Evolutionary conservation across 2,113 vertebrate genomes (phyloP), one percentile per base, ranked within the genome.

Genomic region (Anser brachyrhynchus): DNA sequence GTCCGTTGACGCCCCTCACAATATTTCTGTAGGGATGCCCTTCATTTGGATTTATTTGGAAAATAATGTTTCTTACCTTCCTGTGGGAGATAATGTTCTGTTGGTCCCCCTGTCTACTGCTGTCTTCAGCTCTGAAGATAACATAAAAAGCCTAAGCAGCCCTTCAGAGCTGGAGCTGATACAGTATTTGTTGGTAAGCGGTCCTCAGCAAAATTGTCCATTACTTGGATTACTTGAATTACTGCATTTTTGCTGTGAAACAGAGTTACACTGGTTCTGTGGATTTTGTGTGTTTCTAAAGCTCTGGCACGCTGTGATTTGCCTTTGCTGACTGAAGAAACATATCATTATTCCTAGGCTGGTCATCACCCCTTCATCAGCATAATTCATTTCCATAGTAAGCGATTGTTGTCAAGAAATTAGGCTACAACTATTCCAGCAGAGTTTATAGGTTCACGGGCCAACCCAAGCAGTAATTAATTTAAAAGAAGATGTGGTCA

Each of bases 401-500:
- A 79, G 65, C 76, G 95, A 66, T 35, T 73, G 90, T 78, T 90
- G 83, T 46, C 69, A 85, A 96, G 87, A 88, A 86, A 93, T 94
- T 92, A 92, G 77, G 67, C 92, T 91, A 58, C 86, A 95, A 93
- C 64, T 80, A n/a, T 66, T 93, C 44, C 86, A 96, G 92, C 94
- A 96, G 89, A 95, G 75, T 90, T 96, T 95, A 92, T 95, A n/a
- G 39, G 94, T 91, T 84, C 57, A 31, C 75, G 77, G 76, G 88
- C 89, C 83, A 97, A 97, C 67, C 44, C 64, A 96, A 97, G 94
- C 71, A 91, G 80, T 76, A 88, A 73, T 97, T 97, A 89, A 92
- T 93, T 95, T 81, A 93, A 93, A 92, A 97, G 96, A 96, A 96
- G 95, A 96, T 96, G 93, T 97, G 91, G 92, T 97, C 93, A 97